Conservation (phyloP, 2,888 invertebrate genomes). For the Chrysolina haemoptera region DNA sequence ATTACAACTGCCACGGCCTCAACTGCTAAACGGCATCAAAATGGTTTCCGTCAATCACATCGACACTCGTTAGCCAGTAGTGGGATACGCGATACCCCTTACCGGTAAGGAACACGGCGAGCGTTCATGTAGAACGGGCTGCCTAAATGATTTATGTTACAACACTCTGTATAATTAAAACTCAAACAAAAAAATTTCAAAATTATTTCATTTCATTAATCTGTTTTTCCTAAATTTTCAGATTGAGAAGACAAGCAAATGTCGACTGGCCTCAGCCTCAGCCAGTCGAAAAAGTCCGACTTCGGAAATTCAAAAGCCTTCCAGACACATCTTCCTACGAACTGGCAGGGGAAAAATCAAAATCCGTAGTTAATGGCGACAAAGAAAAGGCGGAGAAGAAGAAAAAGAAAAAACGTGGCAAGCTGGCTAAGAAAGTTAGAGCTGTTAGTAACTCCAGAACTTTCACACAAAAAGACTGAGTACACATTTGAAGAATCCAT, state of each 20-base stretch:
- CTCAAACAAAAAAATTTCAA: no score
- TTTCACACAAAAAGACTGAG: conserved; percentile 56
- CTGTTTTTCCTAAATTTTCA: conserved; percentile 42
- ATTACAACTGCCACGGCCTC: no score
- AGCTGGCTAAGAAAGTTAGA: conserved; percentile 63
- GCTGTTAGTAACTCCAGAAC: conserved; percentile 57
- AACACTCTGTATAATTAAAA: no score
- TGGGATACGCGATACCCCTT: no score
- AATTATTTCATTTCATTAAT: not conserved
- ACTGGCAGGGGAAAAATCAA: conserved; percentile 46
- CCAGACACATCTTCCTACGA: conserved; percentile 56
- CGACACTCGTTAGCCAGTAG: no score
- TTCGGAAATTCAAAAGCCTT: conserved; percentile 62
- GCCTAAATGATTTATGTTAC: no score
- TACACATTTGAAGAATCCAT: conserved; percentile 19
- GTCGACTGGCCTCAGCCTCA: conserved; percentile 48
- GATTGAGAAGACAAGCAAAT: conserved; percentile 58
- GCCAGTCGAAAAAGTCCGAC: conserved; percentile 41
- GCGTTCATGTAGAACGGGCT: no score
- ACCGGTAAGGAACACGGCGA: no score
- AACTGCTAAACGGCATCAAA: no score
- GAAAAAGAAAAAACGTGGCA: conserved; percentile 61
- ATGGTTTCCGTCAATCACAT: no score
- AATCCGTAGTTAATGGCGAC: conserved; percentile 45
- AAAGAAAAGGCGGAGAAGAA: conserved; percentile 52